Percentiles rank a stretch among this genome's conserved stretches.
These are phyloP conservation scores for Ctenosaura bakeri DNA, from an alignment of 2,797 vertebrate genomes.

Conservation along the genomic window DNA sequence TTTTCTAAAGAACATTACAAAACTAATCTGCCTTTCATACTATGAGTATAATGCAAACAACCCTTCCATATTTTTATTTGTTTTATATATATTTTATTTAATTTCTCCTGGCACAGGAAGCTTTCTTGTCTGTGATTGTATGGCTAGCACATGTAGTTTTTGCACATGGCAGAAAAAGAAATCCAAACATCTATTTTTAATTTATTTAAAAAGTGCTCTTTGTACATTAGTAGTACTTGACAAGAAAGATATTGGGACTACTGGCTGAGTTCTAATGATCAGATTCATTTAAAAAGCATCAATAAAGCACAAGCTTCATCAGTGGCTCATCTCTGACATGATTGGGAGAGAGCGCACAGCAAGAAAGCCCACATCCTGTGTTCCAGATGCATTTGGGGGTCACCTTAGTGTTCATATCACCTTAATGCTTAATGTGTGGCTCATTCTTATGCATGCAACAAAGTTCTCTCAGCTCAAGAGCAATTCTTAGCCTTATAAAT, in stretches of 20 bases:
- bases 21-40: not conserved
- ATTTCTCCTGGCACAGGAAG: no score
- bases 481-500: constrained; percentile 22
- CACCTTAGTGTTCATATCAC: constrained; percentile 16
- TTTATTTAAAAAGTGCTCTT: not conserved
- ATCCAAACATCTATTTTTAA: not conserved
- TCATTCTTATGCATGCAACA: not conserved
- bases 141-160: not conserved
- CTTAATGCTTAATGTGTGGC: constrained; percentile 6
- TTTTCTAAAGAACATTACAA: constrained; percentile 11
- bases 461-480: constrained; percentile 32
- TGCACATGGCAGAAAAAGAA: not conserved
- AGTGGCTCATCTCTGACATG: constrained; percentile 23
- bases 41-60: not conserved
- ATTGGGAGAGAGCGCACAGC: constrained; percentile 10
- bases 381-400: constrained; percentile 2
- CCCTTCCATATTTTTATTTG: no score
- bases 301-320: constrained; percentile 44
- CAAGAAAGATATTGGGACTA: not conserved
- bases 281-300: constrained; percentile 45
- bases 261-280: constrained; percentile 36
- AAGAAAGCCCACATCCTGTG: constrained; percentile 30
- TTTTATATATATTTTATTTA: no score
- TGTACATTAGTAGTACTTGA: not conserved
- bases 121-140: not conserved